These are phyloP conservation scores for Hyphantria cunea DNA, from an alignment of 1,140 invertebrate genomes.

Conservation along the genomic window DNA sequence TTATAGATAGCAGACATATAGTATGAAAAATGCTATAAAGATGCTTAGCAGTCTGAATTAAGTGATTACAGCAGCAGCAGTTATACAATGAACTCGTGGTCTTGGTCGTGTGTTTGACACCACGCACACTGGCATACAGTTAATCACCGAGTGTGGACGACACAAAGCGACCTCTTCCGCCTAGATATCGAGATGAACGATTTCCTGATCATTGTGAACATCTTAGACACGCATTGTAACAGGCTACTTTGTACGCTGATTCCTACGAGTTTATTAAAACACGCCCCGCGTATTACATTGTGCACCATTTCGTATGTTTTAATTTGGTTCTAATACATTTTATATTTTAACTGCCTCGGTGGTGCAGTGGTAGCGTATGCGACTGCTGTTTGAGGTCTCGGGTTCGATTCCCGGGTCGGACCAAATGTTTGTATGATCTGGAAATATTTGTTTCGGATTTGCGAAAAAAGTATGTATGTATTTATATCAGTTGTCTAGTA, in stretches of 20 bases:
- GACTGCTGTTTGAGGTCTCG: too few relatives aligned
- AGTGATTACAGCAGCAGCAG: neutral
- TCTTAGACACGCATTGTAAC: neutral
- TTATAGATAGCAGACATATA: too few relatives aligned
- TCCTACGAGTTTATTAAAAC: neutral
- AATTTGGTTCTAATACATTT: too few relatives aligned
- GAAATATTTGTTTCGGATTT: too few relatives aligned
- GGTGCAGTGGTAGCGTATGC: too few relatives aligned
- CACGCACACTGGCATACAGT: neutral
- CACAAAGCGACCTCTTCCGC: conserved; percentile 58
- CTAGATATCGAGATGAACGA: conserved; percentile 59
- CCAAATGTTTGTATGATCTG: too few relatives aligned
- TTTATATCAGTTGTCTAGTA: too few relatives aligned
- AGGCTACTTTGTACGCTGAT: neutral
- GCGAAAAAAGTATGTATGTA: too few relatives aligned
- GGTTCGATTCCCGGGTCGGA: too few relatives aligned
- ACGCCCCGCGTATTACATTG: too few relatives aligned
- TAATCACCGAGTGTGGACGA: neutral
- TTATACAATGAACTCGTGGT: conserved; percentile 1
- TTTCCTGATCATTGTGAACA: conserved; percentile 61
- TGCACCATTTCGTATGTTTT: too few relatives aligned
- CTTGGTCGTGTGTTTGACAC: neutral
- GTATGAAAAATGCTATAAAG: neutral
- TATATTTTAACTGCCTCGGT: too few relatives aligned
- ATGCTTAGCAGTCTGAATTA: neutral